phyloP scores from a whole-genome alignment of 2,113 vertebrate species.

The Garra rufa region DNA sequence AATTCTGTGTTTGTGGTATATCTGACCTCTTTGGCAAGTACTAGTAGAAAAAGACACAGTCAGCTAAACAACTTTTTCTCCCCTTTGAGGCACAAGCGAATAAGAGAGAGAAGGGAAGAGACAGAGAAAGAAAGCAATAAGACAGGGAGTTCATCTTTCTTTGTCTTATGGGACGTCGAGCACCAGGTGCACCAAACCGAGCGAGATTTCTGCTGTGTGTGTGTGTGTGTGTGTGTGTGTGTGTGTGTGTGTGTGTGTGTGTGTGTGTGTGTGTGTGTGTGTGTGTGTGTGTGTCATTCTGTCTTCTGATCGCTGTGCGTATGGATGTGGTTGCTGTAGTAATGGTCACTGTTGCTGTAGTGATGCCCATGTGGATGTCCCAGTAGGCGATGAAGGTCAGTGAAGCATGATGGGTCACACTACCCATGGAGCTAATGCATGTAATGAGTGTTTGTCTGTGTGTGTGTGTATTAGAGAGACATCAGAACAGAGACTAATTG shows the following conservation, averaged over 20 bases:
- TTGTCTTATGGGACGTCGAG: constrained; percentile 39
- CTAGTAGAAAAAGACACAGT: constrained; percentile 35
- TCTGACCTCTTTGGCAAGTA: constrained; percentile 38
- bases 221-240: constrained; percentile 14
- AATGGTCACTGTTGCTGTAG: constrained; percentile 37
- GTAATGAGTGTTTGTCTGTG: constrained; percentile 39
- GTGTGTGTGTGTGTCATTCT: background rate
- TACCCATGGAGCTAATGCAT: constrained; percentile 27
- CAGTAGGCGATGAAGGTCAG: constrained; percentile 18
- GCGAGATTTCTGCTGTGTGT: constrained; percentile 24
- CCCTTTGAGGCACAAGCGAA: constrained; percentile 24
- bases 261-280: constrained; percentile 5
- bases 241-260: background rate
- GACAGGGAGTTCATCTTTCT: constrained; percentile 35
- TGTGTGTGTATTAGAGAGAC: background rate
- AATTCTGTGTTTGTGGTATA: constrained; percentile 1
- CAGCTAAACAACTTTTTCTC: constrained; percentile 39
- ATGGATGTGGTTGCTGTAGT: constrained; percentile 47
- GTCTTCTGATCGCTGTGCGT: background rate
- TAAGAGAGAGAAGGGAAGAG: background rate
- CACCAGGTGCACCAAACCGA: constrained; percentile 43
- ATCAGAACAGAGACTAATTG: constrained; percentile 39
- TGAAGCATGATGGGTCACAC: constrained; percentile 48
- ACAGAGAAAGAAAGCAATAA: constrained; percentile 35
- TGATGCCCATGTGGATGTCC: constrained; percentile 39